Conservation (phyloP, 2,113 vertebrate genomes). For the Manacus vitellinus region DNA sequence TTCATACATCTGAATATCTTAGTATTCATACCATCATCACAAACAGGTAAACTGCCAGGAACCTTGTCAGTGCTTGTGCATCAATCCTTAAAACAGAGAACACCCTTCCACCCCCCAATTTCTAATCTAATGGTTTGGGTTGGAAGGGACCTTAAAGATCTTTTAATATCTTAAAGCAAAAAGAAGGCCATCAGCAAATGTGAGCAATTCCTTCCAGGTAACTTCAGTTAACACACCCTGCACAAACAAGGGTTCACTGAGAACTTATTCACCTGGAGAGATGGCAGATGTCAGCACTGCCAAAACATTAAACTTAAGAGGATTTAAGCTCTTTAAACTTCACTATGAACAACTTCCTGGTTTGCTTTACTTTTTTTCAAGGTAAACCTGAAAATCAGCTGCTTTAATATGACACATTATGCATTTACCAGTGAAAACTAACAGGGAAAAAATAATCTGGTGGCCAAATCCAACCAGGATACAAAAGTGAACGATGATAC, state of each 20-base stretch:
- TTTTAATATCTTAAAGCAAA: not conserved
- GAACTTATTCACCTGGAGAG: not conserved
- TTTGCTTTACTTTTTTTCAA: not conserved
- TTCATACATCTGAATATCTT: not conserved
- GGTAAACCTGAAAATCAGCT: not conserved
- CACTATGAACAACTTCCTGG: no score
- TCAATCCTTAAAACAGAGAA: not conserved
- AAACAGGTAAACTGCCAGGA: not conserved
- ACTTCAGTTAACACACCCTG: not conserved
- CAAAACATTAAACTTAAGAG: not conserved
- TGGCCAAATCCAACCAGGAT: not conserved
- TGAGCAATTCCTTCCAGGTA: not conserved
- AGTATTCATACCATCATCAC: not conserved
- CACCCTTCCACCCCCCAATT: no score
- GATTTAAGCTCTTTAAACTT: no score
- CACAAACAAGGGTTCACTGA: not conserved
- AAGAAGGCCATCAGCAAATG: not conserved
- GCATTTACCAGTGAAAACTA: not conserved
- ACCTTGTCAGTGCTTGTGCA: not conserved
- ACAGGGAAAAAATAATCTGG: rapidly evolving
- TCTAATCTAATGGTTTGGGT: not conserved
- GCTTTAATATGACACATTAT: no score
- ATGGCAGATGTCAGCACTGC: not conserved
- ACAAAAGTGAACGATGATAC: not conserved
- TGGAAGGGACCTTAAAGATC: not conserved